Evolutionary conservation across 2,113 vertebrate genomes (phyloP).

Genomic region (Drymodes brunneopygia): DNA sequence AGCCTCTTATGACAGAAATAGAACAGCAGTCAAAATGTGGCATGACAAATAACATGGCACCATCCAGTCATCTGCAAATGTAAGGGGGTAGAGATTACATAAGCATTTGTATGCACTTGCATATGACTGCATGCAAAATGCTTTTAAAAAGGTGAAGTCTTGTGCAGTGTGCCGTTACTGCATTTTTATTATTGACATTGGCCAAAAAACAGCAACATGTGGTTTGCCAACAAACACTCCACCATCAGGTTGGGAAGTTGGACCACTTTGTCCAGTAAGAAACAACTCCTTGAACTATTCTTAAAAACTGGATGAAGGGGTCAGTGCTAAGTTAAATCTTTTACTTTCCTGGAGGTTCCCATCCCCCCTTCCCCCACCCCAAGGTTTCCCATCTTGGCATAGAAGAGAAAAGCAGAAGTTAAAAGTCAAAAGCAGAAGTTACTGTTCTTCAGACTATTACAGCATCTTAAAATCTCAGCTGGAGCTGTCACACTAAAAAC

Average conservation of each 20-base stretch:
- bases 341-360: not conserved
- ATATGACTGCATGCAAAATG: not conserved
- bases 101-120: not conserved
- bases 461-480: not conserved
- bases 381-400: not conserved
- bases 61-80: not conserved
- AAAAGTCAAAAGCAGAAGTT: not conserved
- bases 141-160: not conserved
- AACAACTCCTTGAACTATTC: not conserved
- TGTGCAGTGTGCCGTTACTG: not conserved
- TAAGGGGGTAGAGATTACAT: not conserved
- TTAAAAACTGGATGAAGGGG: not conserved
- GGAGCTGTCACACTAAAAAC: not conserved
- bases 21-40: not conserved
- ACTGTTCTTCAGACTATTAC: not conserved
- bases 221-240: not conserved
- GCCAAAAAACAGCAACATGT: not conserved
- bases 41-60: not conserved
- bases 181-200: not conserved
- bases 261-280: not conserved
- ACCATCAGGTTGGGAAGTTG: not conserved
- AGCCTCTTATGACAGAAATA: not conserved
- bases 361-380: accelerated
- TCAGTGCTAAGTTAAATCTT: not conserved
- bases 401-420: not conserved